Base-by-base conservation (phyloP, 2,888 invertebrate genomes). In the Actias luna region DNA sequence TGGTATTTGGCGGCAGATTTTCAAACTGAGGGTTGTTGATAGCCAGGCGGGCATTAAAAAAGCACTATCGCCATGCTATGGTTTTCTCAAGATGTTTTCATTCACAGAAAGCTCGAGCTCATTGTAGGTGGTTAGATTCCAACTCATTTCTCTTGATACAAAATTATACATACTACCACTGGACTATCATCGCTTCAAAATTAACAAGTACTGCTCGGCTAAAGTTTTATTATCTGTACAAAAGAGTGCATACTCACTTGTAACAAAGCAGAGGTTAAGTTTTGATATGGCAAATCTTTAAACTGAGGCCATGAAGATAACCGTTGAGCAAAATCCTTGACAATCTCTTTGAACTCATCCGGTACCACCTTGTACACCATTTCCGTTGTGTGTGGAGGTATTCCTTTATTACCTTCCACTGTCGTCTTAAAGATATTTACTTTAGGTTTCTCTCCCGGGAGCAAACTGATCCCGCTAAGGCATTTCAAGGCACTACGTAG, bases 281-380 rank as follows among this genome's bases (percentile, higher is more conserved):
- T 95, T 61, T 94, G 88, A 69, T 93, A 94, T 0, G 96, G 95
- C 63, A 97, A 90, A 67, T 97, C 96, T 64, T 92, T 85, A 74
- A 97, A 96, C 73, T 97, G 97, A 0, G 97, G 97, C 96, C 97
- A 97, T 33, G 92, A 82, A 0, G 94, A 88, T 35, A 97, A 83
- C 58, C 96, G 88, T 58, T 89, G 88, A 0, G 93, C 94, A 82
- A 94, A 96, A 67, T 96, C 95, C 74, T 93, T 93, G 12, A 95
- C 90, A 22, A 96, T 87, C 29, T 94, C 94, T 59, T 85, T 84
- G 83, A 94, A 96, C 55, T 94, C 94, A 0, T 93, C 92, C 0
- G 95, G 94, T 1, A 95, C 91, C 1, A 79, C 78, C 64, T 85
- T 91, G 67, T 93, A 94, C 0, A 86, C 83, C 69, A 93, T 80